phyloP scores from a whole-genome alignment of 1,140 invertebrate genomes.

The Magallana angulata region DNA sequence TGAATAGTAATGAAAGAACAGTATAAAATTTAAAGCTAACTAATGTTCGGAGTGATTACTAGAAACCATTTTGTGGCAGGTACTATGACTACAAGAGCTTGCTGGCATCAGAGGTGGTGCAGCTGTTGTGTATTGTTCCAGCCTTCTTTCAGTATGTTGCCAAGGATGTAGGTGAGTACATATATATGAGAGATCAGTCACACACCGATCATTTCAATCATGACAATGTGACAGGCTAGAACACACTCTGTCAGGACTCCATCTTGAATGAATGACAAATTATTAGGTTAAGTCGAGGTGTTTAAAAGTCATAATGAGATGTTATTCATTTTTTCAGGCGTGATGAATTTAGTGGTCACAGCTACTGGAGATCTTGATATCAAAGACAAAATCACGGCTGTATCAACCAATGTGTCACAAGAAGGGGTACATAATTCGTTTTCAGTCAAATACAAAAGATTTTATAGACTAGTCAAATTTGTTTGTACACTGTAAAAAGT shows the following conservation, averaged over 20 bases:
- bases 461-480: no score
- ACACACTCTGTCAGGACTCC: no score
- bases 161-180: slow-evolving; percentile 69
- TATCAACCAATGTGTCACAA: slow-evolving; percentile 46
- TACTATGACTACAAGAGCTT: slow-evolving; percentile 74
- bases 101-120: slow-evolving; percentile 76
- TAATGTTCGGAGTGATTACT: no score
- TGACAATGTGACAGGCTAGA: no score
- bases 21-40: no score
- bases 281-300: no score
- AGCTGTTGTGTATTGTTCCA: slow-evolving; percentile 75
- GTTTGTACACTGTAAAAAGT: background rate
- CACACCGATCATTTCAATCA: no score
- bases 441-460: no score
- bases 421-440: slow-evolving; percentile 53
- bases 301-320: background rate
- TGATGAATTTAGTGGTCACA: slow-evolving; percentile 72
- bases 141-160: slow-evolving; percentile 75
- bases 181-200: background rate
- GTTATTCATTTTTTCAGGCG: slow-evolving; percentile 57
- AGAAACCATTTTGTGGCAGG: slow-evolving; percentile 55
- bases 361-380: slow-evolving; percentile 70
- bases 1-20: no score
- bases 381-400: slow-evolving; percentile 63
- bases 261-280: no score